Evolutionary conservation across 1,140 invertebrate species (phyloP).

Genomic region (Orius insidiosus): DNA sequence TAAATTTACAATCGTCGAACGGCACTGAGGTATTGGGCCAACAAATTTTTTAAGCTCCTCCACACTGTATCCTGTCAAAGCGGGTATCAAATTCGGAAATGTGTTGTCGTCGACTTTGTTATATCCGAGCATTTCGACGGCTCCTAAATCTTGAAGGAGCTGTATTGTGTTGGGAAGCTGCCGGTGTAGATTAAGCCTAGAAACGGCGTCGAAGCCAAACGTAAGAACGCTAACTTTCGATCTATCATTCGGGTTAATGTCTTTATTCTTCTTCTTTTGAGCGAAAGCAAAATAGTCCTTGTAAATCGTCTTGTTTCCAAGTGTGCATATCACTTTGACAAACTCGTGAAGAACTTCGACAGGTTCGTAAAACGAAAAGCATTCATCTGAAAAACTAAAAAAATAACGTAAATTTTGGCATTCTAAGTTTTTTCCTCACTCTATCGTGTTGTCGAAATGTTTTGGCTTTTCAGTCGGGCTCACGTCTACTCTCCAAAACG

Average conservation of each 20-base stretch:
- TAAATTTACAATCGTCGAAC: conserved; percentile 39
- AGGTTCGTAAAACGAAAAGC: conserved; percentile 15
- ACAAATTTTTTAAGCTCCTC: conserved; percentile 22
- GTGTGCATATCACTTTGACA: conserved; percentile 18
- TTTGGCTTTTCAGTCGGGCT: neutral
- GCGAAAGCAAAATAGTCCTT: conserved; percentile 23
- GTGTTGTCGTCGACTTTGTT: conserved; percentile 31
- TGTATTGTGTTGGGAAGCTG: conserved; percentile 32
- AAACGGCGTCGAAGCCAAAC: conserved; percentile 48
- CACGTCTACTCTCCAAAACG: conserved; percentile 32
- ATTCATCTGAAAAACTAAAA: conserved; percentile 18
- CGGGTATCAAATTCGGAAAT: conserved; percentile 28
- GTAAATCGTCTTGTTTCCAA: conserved; percentile 17
- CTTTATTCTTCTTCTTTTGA: neutral
- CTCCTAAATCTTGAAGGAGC: conserved; percentile 26
- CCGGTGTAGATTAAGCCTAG: conserved; percentile 35
- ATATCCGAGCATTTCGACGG: conserved; percentile 27
- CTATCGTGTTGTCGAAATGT: conserved; percentile 7
- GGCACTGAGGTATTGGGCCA: conserved; percentile 20
- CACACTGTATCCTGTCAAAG: conserved; percentile 29
- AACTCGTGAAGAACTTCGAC: conserved; percentile 18
- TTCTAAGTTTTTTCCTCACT: neutral
- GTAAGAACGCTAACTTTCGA: conserved; percentile 37
- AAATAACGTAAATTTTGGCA: conserved; percentile 8
- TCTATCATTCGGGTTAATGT: conserved; percentile 6